Conservation (phyloP, 1,140 invertebrate species). For the Nilaparvata lugens region DNA sequence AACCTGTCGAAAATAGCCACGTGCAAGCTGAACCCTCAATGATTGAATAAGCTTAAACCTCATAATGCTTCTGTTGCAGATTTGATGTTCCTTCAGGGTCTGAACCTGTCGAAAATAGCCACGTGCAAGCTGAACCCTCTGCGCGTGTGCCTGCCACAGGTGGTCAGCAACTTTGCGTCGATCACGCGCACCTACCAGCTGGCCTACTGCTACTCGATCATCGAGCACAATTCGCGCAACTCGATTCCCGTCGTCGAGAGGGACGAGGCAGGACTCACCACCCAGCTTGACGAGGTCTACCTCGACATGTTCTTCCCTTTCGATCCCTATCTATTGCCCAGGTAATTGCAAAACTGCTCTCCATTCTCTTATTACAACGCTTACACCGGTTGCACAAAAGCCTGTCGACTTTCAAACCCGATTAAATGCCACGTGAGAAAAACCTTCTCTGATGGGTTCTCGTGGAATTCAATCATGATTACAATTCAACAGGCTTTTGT, state of each 20-base stretch:
- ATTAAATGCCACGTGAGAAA: background rate
- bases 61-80: conserved; percentile 51
- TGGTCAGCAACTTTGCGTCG: conserved; percentile 75
- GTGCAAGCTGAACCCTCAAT: conserved; percentile 75
- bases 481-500: no score
- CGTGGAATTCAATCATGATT: no score
- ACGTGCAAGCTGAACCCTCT: conserved; percentile 79
- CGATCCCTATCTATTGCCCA: conserved; percentile 62
- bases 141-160: conserved; percentile 59
- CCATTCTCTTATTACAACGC: no score
- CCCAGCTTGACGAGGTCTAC: conserved; percentile 35
- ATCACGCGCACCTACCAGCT: conserved; percentile 79
- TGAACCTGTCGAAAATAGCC: conserved; percentile 76
- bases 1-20: conserved; percentile 77
- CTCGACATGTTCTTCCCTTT: conserved; percentile 71
- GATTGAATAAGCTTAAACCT: no score
- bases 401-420: background rate
- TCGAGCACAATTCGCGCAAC: conserved; percentile 70
- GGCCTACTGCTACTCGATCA: conserved; percentile 83
- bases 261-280: conserved; percentile 34
- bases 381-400: background rate
- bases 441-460: background rate
- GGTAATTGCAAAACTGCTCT: conserved; percentile 34
- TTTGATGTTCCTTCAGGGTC: conserved; percentile 61
- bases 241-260: conserved; percentile 34